Conservation (phyloP, 2,888 invertebrate genomes). For the Leptinotarsa rubiginosa region DNA sequence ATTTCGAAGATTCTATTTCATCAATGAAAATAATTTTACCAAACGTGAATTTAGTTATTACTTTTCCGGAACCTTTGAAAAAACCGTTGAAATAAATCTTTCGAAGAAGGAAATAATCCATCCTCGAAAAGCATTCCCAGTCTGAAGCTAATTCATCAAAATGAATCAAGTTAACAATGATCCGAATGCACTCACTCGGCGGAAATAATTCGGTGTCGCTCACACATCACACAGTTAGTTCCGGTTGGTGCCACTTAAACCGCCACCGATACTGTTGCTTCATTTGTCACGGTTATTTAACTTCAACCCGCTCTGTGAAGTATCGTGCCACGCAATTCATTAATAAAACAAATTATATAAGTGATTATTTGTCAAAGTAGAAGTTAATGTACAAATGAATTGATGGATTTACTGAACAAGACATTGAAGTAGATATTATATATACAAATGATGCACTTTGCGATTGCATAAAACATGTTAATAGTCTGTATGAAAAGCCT, state of each 20-base stretch:
- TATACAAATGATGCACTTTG: neutral
- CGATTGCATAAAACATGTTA: neutral
- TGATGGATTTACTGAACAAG: neutral
- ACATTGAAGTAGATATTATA: neutral
- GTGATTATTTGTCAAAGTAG: slow-evolving; percentile 24
- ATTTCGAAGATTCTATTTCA: too few relatives aligned
- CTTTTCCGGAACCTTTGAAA: neutral
- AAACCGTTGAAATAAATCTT: neutral
- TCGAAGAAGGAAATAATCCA: slow-evolving; percentile 17
- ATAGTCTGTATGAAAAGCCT: neutral
- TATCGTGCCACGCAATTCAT: slow-evolving; percentile 32
- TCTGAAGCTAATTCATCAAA: slow-evolving; percentile 39
- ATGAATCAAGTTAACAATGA: slow-evolving; percentile 42
- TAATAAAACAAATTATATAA: slow-evolving; percentile 38
- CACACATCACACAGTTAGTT: slow-evolving; percentile 60
- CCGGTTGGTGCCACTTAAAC: slow-evolving; percentile 56
- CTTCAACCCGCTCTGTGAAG: slow-evolving; percentile 44
- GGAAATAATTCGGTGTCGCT: slow-evolving; percentile 41
- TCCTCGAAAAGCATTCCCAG: slow-evolving; percentile 24
- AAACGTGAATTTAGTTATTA: too few relatives aligned
- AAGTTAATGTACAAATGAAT: neutral
- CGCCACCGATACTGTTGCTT: slow-evolving; percentile 58
- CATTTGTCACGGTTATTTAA: slow-evolving; percentile 62
- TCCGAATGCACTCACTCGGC: slow-evolving; percentile 27
- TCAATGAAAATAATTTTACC: too few relatives aligned